Base-by-base conservation (phyloP, 2,797 vertebrate species). In the Apogon talboti region DNA sequence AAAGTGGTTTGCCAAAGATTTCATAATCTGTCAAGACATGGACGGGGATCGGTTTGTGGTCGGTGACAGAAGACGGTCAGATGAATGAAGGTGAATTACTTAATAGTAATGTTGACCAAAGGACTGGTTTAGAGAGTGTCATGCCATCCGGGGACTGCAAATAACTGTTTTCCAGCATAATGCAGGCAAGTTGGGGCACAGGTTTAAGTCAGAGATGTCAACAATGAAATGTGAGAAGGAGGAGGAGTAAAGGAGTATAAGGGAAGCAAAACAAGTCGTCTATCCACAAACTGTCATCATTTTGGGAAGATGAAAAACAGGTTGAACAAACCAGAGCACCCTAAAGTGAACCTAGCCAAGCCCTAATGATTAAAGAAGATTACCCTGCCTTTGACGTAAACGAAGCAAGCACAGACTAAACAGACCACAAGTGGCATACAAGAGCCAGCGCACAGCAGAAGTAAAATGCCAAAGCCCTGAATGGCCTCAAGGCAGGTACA, bases 341-440 rank as follows among this genome's bases (percentile, higher is more conserved):
- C 59, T 28, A 11, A 65, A 41, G 41, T 67, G 49, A 81, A 81
- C 57, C 40, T 5, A 56, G 53, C 54, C 69, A 56, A 82, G 70
- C 77, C 75, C 78, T 54, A 59, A 84, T 72, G 76, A 83, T 87
- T 81, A 76, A 59, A 87, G 71, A 73, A 72, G 49, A 86, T 66
- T 79, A 64, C 55, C 14, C 45, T 45, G 4, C 66, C 48, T 83
- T 76, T 67, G 76, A 79, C 11, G 52, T 68, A 66, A 51, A 45
- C 2, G 15, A 70, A 70, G 56, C 79, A 79, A 79, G 79, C 74
- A 40, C 59, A 83, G 84, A 82, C 84, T 85, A 81, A 87, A 84
- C 70, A 82, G 56, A 74, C 71, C 51, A 14, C 67, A 60, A 84
- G 68, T 65, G 64, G 66, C 76, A 62, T 38, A 50, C 63, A 68